A percentile compares a stretch with the other conserved stretches of the same genome.
phyloP scores from a whole-genome alignment of 2,797 vertebrate genomes.

The Hemitrygon akajei region DNA sequence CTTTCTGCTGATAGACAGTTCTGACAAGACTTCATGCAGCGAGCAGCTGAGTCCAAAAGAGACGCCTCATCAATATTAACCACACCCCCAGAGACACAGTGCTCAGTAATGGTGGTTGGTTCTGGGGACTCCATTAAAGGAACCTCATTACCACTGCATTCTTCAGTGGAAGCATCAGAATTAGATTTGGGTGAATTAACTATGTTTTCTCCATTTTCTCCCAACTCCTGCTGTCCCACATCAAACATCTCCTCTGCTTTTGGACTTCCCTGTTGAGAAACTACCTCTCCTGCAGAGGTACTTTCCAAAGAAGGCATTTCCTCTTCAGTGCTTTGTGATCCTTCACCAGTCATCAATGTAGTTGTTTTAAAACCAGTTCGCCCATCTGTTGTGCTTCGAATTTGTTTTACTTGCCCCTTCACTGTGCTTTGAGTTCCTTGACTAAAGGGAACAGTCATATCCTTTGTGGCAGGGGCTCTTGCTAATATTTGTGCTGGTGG shows the following conservation, averaged over 20 bases:
- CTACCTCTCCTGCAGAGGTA: constrained; percentile 46
- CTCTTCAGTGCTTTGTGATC: constrained; percentile 54
- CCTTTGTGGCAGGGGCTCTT: constrained; percentile 59
- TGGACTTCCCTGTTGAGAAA: constrained; percentile 47
- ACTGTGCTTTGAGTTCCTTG: constrained; percentile 31
- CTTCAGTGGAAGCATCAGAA: constrained; percentile 6
- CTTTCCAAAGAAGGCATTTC: constrained; percentile 48
- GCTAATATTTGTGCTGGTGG: constrained; percentile 89
- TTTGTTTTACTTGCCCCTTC: constrained; percentile 41
- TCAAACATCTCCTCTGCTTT: constrained; percentile 20
- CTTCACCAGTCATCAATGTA: constrained; percentile 55
- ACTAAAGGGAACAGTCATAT: neutral
- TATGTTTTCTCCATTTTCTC: constrained; percentile 47
- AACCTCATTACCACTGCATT: constrained; percentile 21
- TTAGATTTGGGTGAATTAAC: constrained; percentile 24
- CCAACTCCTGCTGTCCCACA: constrained; percentile 46
- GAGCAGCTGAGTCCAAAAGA: constrained; percentile 62
- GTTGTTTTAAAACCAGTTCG: constrained; percentile 47
- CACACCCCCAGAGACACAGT: constrained; percentile 52
- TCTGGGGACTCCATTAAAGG: neutral
- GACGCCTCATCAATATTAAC: constrained; percentile 61
- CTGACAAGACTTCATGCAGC: constrained; percentile 66
- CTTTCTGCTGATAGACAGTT: constrained; percentile 56
- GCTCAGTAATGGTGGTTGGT: neutral
- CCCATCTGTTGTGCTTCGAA: constrained; percentile 9